Conservation (phyloP, 2,113 vertebrate species). For the Lucifuga dentata region DNA sequence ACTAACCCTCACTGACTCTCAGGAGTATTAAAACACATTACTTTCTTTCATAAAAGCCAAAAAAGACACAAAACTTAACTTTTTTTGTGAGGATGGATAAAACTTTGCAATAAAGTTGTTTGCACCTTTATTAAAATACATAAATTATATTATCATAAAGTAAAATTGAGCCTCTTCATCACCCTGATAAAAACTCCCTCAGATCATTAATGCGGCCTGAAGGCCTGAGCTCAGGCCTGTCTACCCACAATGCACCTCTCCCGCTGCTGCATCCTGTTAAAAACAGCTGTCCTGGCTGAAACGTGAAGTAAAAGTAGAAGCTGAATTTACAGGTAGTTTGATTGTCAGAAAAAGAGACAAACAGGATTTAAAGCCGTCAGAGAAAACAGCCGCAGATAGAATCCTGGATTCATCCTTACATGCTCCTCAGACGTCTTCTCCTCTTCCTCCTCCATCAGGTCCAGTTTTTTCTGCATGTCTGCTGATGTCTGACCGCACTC, state of each 20-base stretch:
- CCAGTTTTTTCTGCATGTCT: slow-evolving; percentile 46
- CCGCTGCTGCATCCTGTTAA: not conserved
- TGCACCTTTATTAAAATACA: not conserved
- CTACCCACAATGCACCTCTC: not conserved
- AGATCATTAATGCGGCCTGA: slow-evolving; percentile 24
- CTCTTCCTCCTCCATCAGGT: slow-evolving; percentile 36
- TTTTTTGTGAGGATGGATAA: not conserved
- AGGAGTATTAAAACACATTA: not conserved
- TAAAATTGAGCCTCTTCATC: not conserved
- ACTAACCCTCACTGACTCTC: not conserved
- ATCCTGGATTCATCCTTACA: slow-evolving; percentile 71
- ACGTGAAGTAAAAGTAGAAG: not conserved
- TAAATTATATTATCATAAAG: not conserved
- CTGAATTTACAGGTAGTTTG: slow-evolving; percentile 3
- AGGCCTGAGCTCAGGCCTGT: slow-evolving; percentile 42
- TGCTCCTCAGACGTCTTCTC: slow-evolving; percentile 41
- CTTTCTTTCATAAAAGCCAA: not conserved
- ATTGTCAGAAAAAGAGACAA: not conserved
- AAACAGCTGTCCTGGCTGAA: slow-evolving; percentile 5
- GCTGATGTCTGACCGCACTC: slow-evolving; percentile 67
- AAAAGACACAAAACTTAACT: not conserved
- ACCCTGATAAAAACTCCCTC: slow-evolving; percentile 2
- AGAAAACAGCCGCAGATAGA: slow-evolving; percentile 48
- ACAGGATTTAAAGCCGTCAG: too few relatives aligned
- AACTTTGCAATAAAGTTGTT: slow-evolving; percentile 16